Conservation (phyloP, 2,888 invertebrate species). For the Athripsodes cinereus region DNA sequence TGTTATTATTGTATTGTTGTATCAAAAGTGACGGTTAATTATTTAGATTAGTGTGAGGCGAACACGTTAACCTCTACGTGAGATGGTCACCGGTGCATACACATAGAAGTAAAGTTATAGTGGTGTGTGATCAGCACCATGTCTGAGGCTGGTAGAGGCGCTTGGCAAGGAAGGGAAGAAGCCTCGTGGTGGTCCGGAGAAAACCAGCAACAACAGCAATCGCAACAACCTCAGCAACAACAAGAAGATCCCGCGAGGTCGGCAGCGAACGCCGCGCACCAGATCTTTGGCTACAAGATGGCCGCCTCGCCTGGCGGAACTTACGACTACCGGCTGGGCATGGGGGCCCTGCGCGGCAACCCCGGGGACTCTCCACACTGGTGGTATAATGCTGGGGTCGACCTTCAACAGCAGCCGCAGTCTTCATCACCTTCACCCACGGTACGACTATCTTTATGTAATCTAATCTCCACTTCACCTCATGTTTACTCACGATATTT, state of each 20-base stretch:
- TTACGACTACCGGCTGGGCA: constrained; percentile 70
- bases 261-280: constrained; percentile 52
- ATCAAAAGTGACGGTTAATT: neutral
- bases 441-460: too few species aligned
- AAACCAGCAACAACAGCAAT: constrained; percentile 44
- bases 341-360: constrained; percentile 48
- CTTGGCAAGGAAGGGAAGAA: constrained; percentile 46
- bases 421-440: constrained; percentile 42
- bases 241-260: constrained; percentile 34
- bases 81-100: constrained; percentile 4
- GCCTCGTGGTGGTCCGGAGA: constrained; percentile 51
- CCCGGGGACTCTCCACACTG: constrained; percentile 46
- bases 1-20: neutral
- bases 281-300: constrained; percentile 81
- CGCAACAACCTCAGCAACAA: constrained; percentile 38
- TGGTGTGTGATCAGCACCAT: constrained; percentile 8
- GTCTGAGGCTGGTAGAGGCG: constrained; percentile 29
- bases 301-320: constrained; percentile 60
- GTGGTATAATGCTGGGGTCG: constrained; percentile 70
- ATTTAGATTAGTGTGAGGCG: neutral
- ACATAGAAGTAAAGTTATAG: constrained; percentile 4
- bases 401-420: constrained; percentile 49
- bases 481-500: too few species aligned
- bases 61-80: neutral
- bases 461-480: too few species aligned